These are phyloP conservation scores for Nesometra sesokonis DNA, from an alignment of 35 echinoderm and acorn worm species.

Conservation along the genomic window DNA sequence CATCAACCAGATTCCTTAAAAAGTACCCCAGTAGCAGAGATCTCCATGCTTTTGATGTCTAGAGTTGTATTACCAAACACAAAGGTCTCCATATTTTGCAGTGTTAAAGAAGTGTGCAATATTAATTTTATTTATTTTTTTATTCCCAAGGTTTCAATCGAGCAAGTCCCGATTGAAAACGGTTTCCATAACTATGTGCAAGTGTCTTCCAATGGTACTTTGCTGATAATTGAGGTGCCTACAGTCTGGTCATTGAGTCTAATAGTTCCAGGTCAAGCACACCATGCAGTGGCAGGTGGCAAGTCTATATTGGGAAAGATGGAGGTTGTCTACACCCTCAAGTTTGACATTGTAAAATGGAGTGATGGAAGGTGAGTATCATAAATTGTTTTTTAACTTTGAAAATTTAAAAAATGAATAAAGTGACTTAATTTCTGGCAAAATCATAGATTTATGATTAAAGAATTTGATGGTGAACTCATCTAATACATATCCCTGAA, in stretches of 20 bases:
- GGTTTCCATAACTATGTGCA: slow-evolving; percentile 45
- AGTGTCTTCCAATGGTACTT: slow-evolving; percentile 25
- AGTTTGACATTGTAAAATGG: slow-evolving; percentile 22
- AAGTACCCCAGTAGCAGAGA: no score
- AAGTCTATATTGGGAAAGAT: slow-evolving; percentile 34
- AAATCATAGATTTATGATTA: no score
- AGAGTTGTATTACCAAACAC: not conserved
- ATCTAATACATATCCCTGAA: no score
- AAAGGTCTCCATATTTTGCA: not conserved
- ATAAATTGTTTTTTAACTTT: no score
- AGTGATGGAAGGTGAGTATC: slow-evolving; percentile 47
- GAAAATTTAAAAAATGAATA: no score
- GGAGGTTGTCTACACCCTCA: slow-evolving; percentile 54
- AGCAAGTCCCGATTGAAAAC: slow-evolving; percentile 15
- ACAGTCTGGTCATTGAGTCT: slow-evolving; percentile 39
- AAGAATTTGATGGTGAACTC: no score
- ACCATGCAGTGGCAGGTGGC: not conserved
- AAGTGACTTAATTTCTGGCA: no score
- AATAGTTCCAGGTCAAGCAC: not conserved
- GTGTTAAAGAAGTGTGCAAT: not conserved
- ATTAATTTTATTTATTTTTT: not conserved
- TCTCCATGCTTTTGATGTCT: no score
- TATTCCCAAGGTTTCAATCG: slow-evolving; percentile 30
- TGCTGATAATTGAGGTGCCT: slow-evolving; percentile 28
- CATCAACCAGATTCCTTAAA: no score